These are phyloP conservation scores for Rhodinocichla rosea DNA, from an alignment of 2,113 vertebrate genomes.

Conservation along the genomic window DNA sequence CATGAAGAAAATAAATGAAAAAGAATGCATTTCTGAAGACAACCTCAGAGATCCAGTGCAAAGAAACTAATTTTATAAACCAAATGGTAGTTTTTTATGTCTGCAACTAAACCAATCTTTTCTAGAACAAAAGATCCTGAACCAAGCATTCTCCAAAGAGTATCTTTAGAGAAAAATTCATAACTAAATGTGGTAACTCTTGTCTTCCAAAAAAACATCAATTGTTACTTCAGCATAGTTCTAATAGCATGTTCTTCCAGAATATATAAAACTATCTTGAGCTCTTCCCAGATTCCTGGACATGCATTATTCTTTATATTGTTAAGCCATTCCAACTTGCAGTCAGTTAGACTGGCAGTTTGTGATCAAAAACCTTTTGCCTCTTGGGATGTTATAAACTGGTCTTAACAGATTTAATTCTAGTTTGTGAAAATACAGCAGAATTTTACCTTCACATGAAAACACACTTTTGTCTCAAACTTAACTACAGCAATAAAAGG, in stretches of 20 bases:
- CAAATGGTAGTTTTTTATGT: not conserved
- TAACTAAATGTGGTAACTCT: not conserved
- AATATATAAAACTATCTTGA: not conserved
- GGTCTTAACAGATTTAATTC: not conserved
- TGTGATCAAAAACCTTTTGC: not conserved
- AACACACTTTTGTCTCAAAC: not conserved
- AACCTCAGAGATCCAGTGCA: not conserved
- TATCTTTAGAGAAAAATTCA: not conserved
- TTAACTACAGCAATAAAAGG: not conserved
- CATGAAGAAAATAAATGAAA: not conserved
- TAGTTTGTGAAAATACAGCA: not conserved
- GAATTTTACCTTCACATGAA: not conserved
- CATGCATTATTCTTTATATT: not conserved
- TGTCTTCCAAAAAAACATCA: not conserved
- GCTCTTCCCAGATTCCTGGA: not conserved
- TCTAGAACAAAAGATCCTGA: not conserved
- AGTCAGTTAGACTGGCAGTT: not conserved
- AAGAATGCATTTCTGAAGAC: not conserved
- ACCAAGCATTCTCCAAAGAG: not conserved
- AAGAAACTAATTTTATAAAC: not conserved
- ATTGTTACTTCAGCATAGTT: not conserved
- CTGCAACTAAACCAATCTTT: not conserved
- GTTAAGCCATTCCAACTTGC: not conserved
- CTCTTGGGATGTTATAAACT: not conserved
- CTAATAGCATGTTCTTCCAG: not conserved